Base-by-base conservation (phyloP, 1,140 invertebrate species). In the Heliconius hermathena region DNA sequence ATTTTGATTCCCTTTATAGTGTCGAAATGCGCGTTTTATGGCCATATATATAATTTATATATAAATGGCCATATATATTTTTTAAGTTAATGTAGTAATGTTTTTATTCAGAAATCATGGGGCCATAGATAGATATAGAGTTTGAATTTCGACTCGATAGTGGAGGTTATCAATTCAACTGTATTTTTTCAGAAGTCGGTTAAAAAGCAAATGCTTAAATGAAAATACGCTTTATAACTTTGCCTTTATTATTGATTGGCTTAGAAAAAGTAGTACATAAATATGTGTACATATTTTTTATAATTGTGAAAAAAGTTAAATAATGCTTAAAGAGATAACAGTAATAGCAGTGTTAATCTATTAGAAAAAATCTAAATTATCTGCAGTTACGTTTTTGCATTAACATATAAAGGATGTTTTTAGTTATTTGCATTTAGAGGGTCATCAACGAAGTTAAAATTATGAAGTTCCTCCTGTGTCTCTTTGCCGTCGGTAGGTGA, bases 401-500 rank as follows among this genome's bases (percentile, higher is more conserved):
- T 29, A 66, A 66, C 2, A 66, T 66, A 66, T 66, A 66, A 66
- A 66, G 9, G 60, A 66, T 66, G 11, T 22, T 66, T 26, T 29
- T 26, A 29, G 13, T 26, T 26, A 16, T 29, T 66, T 13, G 11
- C 8, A 26, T 29, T 66, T 66, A 66, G 60, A 66, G 57, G 13
- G 46, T 41, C 41, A 4, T 29, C 8, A 71, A 22, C 41, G 26
- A 71, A 79, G 60, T 49, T 36, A 9, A 70, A 71, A 73, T 29
- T 20, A 80, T 80, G 73, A 76, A 76, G 78, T 57, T 36, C 22
- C 41, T 74, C 20, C 29, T 71, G 70, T 76, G 49, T 46, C 3
- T n/a, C 38, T 38, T 79, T 52, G 74, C 46, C 22, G 22, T 76
- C 22, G 57, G 54, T 76, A 29, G 36, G 60, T 66, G 26, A 29